Evolutionary conservation across 2,888 invertebrate genomes (phyloP).

Genomic region (Mycalesis mineus): DNA sequence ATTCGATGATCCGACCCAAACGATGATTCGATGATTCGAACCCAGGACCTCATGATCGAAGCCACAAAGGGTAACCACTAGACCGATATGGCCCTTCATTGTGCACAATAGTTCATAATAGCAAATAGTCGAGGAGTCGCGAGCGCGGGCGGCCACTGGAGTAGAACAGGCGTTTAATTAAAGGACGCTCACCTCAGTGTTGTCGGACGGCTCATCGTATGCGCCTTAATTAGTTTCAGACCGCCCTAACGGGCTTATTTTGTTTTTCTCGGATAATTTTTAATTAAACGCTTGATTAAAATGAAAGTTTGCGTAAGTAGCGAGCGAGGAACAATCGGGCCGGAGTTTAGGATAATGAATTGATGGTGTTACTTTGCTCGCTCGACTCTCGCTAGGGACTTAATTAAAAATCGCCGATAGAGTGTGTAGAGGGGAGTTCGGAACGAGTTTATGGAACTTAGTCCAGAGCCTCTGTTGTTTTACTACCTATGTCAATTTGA

Average conservation of each 20-base stretch:
- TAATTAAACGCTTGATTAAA: conserved; percentile 79
- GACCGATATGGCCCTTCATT: background rate
- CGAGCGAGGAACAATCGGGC: conserved; percentile 76
- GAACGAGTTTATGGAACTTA: conserved; percentile 75
- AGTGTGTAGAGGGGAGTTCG: conserved; percentile 75
- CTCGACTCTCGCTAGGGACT: conserved; percentile 72
- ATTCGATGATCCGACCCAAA: no score
- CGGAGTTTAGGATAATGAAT: conserved; percentile 79
- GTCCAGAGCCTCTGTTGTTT: conserved; percentile 71
- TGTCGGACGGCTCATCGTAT: conserved; percentile 70
- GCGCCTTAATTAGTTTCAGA: conserved; percentile 76
- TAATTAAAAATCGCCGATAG: conserved; percentile 79
- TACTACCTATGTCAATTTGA: conserved; percentile 74
- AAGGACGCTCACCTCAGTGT: conserved; percentile 71
- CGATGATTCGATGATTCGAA: no score
- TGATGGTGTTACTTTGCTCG: conserved; percentile 77
- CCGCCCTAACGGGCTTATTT: conserved; percentile 78
- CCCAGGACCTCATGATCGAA: no score
- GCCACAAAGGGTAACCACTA: no score
- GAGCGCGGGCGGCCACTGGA: conserved; percentile 46
- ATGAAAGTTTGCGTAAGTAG: conserved; percentile 79
- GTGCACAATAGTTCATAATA: conserved; percentile 41
- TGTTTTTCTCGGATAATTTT: conserved; percentile 79
- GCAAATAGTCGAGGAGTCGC: conserved; percentile 62
- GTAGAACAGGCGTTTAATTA: conserved; percentile 72